A percentile compares a stretch with the other conserved stretches of the same genome.
Evolutionary conservation across 2,888 invertebrate genomes (phyloP).

Genomic region (Trachelus tabidus): DNA sequence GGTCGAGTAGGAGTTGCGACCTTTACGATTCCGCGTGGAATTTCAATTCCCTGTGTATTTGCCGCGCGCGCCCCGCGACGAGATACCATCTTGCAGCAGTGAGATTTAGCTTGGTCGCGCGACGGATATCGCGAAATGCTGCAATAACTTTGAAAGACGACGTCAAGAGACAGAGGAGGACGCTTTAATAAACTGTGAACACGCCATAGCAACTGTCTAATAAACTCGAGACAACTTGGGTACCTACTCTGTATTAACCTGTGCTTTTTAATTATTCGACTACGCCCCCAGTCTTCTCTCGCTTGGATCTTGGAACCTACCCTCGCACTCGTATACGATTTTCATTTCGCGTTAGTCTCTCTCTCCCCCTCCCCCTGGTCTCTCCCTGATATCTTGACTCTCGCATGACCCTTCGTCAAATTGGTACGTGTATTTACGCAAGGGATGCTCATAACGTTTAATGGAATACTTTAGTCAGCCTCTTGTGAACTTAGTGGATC

Average conservation of each 20-base stretch:
- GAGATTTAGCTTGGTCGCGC: neutral
- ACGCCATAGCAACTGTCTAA: slow-evolving; percentile 25
- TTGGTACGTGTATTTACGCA: neutral
- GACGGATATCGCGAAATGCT: slow-evolving; percentile 24
- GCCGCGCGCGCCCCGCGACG: neutral
- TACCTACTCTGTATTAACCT: slow-evolving; percentile 23
- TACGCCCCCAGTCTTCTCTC: neutral
- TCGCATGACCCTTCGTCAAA: neutral
- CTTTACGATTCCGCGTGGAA: neutral
- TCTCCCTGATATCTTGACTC: neutral
- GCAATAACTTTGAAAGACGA: slow-evolving; percentile 27
- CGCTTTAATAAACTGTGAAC: slow-evolving; percentile 33
- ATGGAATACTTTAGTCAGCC: neutral
- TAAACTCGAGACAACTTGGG: slow-evolving; percentile 31
- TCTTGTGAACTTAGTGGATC: neutral
- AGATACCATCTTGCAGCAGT: neutral
- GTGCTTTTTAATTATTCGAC: slow-evolving; percentile 33
- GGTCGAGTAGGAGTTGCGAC: neutral
- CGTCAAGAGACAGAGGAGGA: neutral
- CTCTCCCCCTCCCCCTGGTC: neutral
- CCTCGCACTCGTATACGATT: neutral
- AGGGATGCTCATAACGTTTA: neutral
- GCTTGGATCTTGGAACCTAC: neutral
- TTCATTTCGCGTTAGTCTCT: slow-evolving; percentile 2
- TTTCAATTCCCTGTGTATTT: slow-evolving; percentile 8